Percentiles rank a stretch among this genome's conserved stretches.
phyloP scores from a whole-genome alignment of 2,113 vertebrate genomes.

The Eulemur rufifrons region DNA sequence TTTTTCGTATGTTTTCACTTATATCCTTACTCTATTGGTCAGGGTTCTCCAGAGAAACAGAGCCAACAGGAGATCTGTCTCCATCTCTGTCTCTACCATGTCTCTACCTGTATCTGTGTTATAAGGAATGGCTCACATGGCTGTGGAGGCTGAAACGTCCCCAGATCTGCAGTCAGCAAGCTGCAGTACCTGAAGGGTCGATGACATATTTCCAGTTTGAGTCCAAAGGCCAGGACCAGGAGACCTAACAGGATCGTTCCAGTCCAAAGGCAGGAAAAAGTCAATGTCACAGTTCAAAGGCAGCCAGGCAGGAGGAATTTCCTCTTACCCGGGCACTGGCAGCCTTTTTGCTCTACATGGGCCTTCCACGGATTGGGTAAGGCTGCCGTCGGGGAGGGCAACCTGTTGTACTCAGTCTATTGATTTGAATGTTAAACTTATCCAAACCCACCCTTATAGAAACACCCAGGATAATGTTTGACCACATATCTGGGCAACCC shows the following conservation, averaged over 20 bases:
- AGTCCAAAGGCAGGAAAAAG: neutral
- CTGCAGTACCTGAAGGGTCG: too few relatives aligned
- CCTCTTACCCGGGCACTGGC: neutral
- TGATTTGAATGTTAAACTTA: neutral
- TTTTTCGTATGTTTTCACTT: neutral
- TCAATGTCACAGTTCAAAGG: neutral
- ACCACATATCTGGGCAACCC: neutral
- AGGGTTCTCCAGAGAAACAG: neutral
- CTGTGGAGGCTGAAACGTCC: neutral
- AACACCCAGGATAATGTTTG: neutral
- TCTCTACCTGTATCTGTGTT: neutral
- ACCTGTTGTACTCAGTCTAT: neutral
- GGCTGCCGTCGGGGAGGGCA: too few relatives aligned
- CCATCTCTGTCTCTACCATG: neutral
- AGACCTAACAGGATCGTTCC: neutral
- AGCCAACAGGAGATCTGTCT: neutral
- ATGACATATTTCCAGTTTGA: accelerated
- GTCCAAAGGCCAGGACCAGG: neutral
- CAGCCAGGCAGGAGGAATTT: neutral
- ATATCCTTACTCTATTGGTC: neutral
- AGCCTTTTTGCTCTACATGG: too few relatives aligned
- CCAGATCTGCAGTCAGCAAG: too few relatives aligned
- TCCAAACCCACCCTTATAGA: too few relatives aligned
- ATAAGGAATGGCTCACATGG: neutral
- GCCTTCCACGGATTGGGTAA: neutral